Evolutionary conservation across 2,113 vertebrate species (phyloP), one percentile per base, ranked within the genome.

Genomic region (Meles meles): DNA sequence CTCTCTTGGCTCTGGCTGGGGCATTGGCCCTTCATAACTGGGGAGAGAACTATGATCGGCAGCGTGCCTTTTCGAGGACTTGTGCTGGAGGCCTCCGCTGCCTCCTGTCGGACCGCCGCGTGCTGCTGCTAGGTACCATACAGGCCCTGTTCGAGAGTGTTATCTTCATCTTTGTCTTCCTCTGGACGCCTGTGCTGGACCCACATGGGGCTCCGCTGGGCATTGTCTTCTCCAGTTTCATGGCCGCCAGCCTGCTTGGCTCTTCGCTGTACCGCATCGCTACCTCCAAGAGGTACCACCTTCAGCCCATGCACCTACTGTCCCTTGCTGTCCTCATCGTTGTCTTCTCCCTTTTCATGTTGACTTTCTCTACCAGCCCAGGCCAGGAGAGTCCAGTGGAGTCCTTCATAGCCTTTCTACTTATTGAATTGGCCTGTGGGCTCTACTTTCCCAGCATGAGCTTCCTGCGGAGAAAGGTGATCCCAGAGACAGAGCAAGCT

Each of bases 81-180:
- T 99, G 99, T 90, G 97, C 98, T 0, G 99, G 99, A 1, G 99
- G 99, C 3, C 96, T 99, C 69, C 99, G 99, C 71, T 99, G 99
- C 95, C 98, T 99, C 89, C 98, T 99, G 49, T 99, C 99, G 0
- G 99, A 99, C 97, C 99, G 98, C 13, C 99, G 99, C 0, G 99
- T 99, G 57, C 98, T 99, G 87, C 98, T 99, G 10, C 81, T 99
- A 63, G 99, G 99, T 47, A 99, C 98, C 71, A 99, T 99, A 85
- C 99, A 99, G 96, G 99, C 99, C 42, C 98, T 99, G 80, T 99
- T 99, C 90, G 99, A 99, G 98, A 99, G 99, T 57, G 99, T 99
- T 67, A 98, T 99, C 44, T 99, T 99, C 97, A 99, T 99, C 96
- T 99, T 99, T 98, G 98, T 99, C 93, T 99, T 99, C 97, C 99